A percentile compares a stretch with the other conserved stretches of the same genome.
phyloP scores from a whole-genome alignment of 2,888 invertebrate species.

The Hedya salicella region DNA sequence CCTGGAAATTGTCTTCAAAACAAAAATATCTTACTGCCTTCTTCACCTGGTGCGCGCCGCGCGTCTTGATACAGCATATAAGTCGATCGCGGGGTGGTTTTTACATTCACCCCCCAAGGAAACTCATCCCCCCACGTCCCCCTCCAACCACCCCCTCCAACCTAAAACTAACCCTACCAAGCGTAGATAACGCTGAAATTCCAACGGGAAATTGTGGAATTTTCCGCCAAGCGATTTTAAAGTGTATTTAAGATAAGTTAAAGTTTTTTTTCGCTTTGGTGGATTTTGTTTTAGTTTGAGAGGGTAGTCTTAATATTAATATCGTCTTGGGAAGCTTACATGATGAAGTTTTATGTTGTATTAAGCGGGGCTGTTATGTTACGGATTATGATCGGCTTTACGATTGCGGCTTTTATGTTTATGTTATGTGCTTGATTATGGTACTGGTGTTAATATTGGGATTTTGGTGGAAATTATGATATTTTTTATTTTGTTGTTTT shows the following conservation, averaged over 20 bases:
- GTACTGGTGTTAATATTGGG: neutral
- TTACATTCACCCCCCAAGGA: slow-evolving; percentile 51
- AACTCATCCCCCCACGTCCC: slow-evolving; percentile 43
- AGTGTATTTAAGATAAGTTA: neutral
- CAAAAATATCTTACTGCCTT: slow-evolving; percentile 22
- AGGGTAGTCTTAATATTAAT: slow-evolving; percentile 50
- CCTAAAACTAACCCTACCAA: slow-evolving; percentile 7
- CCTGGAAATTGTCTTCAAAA: too few species aligned
- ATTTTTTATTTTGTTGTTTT: neutral
- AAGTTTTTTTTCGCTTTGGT: neutral
- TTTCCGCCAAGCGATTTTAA: neutral
- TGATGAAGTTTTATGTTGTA: slow-evolving; percentile 49
- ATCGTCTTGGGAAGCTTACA: slow-evolving; percentile 50
- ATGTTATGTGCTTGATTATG: slow-evolving; percentile 9
- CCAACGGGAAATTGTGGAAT: neutral
- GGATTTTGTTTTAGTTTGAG: slow-evolving; percentile 10
- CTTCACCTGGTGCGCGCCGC: slow-evolving; percentile 8
- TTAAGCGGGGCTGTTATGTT: slow-evolving; percentile 38
- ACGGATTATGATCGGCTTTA: slow-evolving; percentile 43
- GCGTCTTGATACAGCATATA: slow-evolving; percentile 51
- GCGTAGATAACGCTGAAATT: neutral
- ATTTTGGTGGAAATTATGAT: neutral
- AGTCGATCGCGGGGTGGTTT: slow-evolving; percentile 52
- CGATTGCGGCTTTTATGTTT: slow-evolving; percentile 40
- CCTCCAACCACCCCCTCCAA: slow-evolving; percentile 6